A percentile compares a stretch with the other conserved stretches of the same genome.
Evolutionary conservation across 2,888 invertebrate species (phyloP).

Genomic region (Syrista parreyssii): DNA sequence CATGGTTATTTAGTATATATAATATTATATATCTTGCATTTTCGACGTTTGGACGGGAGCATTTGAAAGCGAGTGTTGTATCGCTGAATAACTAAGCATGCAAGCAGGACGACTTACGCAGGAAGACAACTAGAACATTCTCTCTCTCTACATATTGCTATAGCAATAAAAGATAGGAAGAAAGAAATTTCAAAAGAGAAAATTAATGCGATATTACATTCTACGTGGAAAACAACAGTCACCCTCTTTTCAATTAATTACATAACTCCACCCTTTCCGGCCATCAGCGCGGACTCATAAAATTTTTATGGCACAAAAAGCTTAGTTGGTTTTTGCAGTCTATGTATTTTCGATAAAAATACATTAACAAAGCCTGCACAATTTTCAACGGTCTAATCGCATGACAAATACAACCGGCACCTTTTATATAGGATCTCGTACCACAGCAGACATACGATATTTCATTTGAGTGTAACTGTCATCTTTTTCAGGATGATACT

Average conservation of each 20-base stretch:
- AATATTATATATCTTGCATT: not conserved
- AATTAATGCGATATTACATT: not conserved
- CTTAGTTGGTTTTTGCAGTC: not conserved
- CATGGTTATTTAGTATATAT: not conserved
- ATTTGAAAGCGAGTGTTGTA: too few relatives aligned
- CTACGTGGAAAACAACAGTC: not conserved
- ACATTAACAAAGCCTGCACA: too few relatives aligned
- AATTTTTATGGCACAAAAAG: not conserved
- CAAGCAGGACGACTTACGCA: not conserved
- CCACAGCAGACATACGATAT: not conserved
- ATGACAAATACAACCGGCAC: too few relatives aligned
- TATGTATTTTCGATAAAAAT: not conserved
- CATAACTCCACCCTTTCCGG: not conserved
- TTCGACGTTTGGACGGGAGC: not conserved
- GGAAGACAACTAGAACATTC: not conserved
- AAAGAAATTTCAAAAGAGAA: not conserved
- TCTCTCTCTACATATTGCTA: not conserved
- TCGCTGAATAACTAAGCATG: not conserved
- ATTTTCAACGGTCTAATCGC: too few relatives aligned
- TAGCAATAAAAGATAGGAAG: not conserved
- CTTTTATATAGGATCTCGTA: not conserved
- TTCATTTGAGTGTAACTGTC: not conserved
- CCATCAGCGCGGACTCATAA: not conserved
- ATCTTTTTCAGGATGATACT: not conserved
- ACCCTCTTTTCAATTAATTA: not conserved